A percentile compares a stretch with the other conserved stretches of the same genome.
Conservation (phyloP, 2,888 invertebrate species). For the Leptopterna dolabrata region DNA sequence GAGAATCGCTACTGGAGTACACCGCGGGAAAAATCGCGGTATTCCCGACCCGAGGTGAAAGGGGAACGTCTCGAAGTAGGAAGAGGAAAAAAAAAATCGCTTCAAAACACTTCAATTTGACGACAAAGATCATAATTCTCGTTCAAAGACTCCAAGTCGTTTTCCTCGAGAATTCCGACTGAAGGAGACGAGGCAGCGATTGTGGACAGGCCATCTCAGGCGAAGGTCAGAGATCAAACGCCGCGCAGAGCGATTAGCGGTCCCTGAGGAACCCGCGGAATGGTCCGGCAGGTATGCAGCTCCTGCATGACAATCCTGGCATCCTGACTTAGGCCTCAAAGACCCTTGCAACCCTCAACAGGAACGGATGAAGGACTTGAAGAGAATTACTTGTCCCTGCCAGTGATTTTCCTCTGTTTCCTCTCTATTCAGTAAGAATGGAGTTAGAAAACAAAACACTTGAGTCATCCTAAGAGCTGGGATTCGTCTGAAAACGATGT, state of each 20-base stretch:
- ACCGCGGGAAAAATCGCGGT: not conserved
- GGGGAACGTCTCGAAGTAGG: not conserved
- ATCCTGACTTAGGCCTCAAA: not conserved
- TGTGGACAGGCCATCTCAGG: not conserved
- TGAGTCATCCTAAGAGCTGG: too few species aligned
- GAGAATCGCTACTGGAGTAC: slow-evolving; percentile 11
- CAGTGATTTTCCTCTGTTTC: not conserved
- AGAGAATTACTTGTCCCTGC: not conserved
- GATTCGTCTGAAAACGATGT: too few species aligned
- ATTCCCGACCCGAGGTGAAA: not conserved
- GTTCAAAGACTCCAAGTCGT: not conserved
- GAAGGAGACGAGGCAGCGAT: not conserved
- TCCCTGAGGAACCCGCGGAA: not conserved
- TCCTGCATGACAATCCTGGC: not conserved
- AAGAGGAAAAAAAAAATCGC: not conserved
- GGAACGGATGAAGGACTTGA: not conserved
- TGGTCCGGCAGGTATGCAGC: not conserved
- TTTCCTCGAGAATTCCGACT: not conserved
- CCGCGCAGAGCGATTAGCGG: slow-evolving; percentile 1
- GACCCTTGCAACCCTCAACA: not conserved
- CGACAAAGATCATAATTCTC: slow-evolving; percentile 20
- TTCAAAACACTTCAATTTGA: not conserved
- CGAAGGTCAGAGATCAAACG: slow-evolving; percentile 27
- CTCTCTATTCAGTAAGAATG: not conserved
- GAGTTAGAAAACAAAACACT: too few species aligned